These are phyloP conservation scores for Papilio aristodemus DNA, from an alignment of 1,140 invertebrate genomes.

Conservation along the genomic window DNA sequence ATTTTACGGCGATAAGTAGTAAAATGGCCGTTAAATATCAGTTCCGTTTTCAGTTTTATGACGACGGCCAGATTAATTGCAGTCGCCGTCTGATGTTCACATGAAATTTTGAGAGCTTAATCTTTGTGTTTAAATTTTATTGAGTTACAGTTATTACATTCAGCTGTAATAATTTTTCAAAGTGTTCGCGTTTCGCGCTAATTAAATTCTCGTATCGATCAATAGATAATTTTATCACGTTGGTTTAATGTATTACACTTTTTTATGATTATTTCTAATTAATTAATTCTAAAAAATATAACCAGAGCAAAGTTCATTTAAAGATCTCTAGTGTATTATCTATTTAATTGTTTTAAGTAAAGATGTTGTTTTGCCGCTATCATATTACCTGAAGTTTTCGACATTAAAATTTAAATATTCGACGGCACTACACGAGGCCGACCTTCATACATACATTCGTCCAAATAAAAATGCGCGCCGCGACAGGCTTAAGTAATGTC, in stretches of 20 bases:
- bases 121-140: not conserved
- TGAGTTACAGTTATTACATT: not conserved
- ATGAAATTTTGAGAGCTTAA: not conserved
- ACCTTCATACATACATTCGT: not conserved
- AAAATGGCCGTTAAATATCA: conserved; percentile 14
- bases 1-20: not conserved
- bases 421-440: not conserved
- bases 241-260: too few species aligned
- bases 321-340: too few species aligned
- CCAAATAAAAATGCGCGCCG: conserved; percentile 3
- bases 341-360: too few species aligned
- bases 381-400: not conserved
- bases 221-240: too few species aligned
- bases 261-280: too few species aligned
- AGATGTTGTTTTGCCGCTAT: too few species aligned
- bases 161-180: too few species aligned
- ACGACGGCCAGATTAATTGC: conserved; percentile 5
- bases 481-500: not conserved
- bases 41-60: not conserved
- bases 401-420: not conserved
- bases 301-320: too few species aligned
- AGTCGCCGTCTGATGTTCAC: not conserved
- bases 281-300: too few species aligned
- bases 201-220: too few species aligned
- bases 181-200: too few species aligned